Conservation (phyloP, 2,797 vertebrate species). For the Odontamblyopus rebecca region DNA sequence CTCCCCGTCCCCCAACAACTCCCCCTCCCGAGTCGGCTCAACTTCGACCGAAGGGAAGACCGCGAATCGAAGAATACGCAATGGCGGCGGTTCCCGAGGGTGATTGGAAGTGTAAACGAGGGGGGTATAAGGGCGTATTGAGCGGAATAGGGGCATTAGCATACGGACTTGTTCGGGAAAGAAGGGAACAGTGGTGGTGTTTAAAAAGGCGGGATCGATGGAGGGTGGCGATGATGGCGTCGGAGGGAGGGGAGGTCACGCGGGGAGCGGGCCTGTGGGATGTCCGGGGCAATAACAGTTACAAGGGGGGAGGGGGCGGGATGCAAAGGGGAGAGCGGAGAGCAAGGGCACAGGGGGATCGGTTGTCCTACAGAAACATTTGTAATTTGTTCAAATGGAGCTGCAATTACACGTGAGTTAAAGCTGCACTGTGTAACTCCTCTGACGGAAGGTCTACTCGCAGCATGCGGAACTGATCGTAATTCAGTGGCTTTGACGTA, state of each 20-base stretch:
- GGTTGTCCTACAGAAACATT: not conserved
- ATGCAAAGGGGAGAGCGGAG: not conserved
- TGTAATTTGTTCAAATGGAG: not conserved
- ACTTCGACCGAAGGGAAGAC: constrained; percentile 29
- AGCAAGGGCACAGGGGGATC: not conserved
- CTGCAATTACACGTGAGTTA: not conserved
- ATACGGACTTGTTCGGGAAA: constrained; percentile 3
- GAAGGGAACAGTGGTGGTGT: not conserved
- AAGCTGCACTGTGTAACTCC: too few relatives aligned
- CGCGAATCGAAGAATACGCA: constrained; percentile 19
- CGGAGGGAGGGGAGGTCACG: constrained; percentile 9
- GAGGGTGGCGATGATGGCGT: not conserved
- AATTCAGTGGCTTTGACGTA: too few relatives aligned
- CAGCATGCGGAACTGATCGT: too few relatives aligned
- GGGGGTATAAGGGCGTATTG: constrained; percentile 22
- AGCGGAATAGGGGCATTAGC: constrained; percentile 18
- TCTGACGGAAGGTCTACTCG: too few relatives aligned
- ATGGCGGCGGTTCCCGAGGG: not conserved
- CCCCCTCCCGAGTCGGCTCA: constrained; percentile 10
- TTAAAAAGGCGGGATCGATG: constrained; percentile 29
- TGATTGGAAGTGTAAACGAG: constrained; percentile 22
- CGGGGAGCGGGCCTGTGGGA: constrained; percentile 22
- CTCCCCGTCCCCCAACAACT: not conserved
- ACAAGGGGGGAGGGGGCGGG: not conserved
- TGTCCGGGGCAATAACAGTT: constrained; percentile 5